Evolutionary conservation across 2,888 invertebrate genomes (phyloP).

Genomic region (Melanophora roralis): DNA sequence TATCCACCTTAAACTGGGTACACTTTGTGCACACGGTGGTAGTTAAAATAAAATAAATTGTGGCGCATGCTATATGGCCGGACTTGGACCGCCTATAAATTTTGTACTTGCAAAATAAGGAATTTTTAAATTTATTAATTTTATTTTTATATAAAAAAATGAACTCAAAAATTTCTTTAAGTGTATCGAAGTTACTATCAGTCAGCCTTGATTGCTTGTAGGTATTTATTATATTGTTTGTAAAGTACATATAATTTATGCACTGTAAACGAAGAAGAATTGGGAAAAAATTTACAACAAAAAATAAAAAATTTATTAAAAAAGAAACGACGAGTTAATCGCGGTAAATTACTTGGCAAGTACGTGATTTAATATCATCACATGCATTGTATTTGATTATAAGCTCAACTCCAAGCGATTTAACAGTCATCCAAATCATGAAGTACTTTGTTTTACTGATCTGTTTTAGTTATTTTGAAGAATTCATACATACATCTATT

Average conservation of each 20-base stretch:
- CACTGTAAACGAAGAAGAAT: conserved; percentile 29
- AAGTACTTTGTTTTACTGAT: conserved; percentile 44
- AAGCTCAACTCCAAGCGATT: conserved; percentile 38
- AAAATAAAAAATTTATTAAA: conserved; percentile 28
- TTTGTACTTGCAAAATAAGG: too few relatives aligned
- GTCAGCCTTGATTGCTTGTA: conserved; percentile 6
- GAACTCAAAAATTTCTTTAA: background rate
- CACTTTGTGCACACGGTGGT: too few relatives aligned
- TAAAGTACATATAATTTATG: conserved; percentile 52
- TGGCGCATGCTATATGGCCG: too few relatives aligned
- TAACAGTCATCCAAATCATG: conserved; percentile 54
- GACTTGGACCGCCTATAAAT: too few relatives aligned
- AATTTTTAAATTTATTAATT: too few relatives aligned
- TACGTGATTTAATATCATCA: conserved; percentile 61
- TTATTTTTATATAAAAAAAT: too few relatives aligned
- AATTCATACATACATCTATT: too few relatives aligned
- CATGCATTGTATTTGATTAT: conserved; percentile 53
- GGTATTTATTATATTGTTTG: conserved; percentile 40
- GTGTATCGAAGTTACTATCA: conserved; percentile 25
- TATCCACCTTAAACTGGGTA: too few relatives aligned
- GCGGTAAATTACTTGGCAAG: conserved; percentile 61
- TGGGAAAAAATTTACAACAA: background rate
- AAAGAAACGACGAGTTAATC: conserved; percentile 58
- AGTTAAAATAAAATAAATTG: too few relatives aligned
- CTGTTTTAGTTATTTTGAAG: conserved; percentile 12